Conservation (phyloP, 1,140 invertebrate genomes). For the Hylaeus anthracinus region DNA sequence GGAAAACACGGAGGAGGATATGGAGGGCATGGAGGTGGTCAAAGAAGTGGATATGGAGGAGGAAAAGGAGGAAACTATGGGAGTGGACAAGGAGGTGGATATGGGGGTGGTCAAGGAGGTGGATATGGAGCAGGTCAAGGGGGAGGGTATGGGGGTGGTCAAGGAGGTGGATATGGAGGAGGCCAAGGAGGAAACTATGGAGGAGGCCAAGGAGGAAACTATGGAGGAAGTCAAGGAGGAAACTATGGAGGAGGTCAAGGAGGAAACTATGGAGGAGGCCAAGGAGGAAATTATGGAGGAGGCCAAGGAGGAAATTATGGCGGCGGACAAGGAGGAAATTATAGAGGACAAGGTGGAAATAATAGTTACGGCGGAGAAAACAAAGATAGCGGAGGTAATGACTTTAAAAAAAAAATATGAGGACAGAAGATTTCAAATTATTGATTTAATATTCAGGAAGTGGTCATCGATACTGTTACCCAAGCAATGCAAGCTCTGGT, state of each 20-base stretch:
- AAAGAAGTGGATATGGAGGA: conserved; percentile 23
- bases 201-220: conserved; percentile 35
- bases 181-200: conserved; percentile 27
- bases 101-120: conserved; percentile 21
- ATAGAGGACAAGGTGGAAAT: background rate
- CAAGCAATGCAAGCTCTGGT: conserved; percentile 50
- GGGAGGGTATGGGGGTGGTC: background rate
- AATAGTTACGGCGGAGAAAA: conserved; percentile 32
- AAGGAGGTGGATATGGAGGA: conserved; percentile 32
- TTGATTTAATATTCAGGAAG: conserved; percentile 3
- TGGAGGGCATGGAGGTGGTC: background rate
- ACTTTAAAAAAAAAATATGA: conserved; percentile 41
- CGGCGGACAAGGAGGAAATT: conserved; percentile 8
- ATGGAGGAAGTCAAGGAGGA: conserved; percentile 35
- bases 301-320: conserved; percentile 23
- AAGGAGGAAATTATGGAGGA: conserved; percentile 33
- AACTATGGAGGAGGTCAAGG: conserved; percentile 23
- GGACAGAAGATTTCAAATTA: conserved; percentile 40
- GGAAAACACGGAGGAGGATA: conserved; percentile 34
- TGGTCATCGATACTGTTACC: conserved; percentile 18
- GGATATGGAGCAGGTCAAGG: conserved; percentile 18
- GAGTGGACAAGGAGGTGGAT: conserved; percentile 11
- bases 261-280: conserved; percentile 24
- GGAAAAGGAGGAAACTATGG: conserved; percentile 22
- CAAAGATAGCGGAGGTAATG: conserved; percentile 38